phyloP scores from a whole-genome alignment of 2,888 invertebrate genomes.

The Idaea dimidiata region DNA sequence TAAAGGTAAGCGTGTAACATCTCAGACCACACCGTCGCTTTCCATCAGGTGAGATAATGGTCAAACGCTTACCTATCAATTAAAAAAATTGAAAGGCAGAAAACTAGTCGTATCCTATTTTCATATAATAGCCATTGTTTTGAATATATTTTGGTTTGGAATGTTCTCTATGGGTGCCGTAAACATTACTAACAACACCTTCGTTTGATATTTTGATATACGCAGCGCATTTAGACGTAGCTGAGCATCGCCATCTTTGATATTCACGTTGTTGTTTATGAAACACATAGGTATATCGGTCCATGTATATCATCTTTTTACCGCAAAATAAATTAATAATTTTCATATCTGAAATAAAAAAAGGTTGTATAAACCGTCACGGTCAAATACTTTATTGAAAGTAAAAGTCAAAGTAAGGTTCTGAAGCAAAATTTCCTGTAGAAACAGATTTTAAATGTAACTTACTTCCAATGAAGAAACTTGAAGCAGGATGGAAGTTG shows the following conservation, averaged over 20 bases:
- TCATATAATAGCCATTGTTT: background rate
- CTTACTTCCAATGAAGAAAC: no score
- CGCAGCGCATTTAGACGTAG: conserved; percentile 25
- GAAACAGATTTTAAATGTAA: no score
- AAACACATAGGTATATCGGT: conserved; percentile 34
- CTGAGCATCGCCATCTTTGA: conserved; percentile 29
- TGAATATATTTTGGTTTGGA: background rate
- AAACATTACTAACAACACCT: conserved; percentile 15
- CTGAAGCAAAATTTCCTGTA: no score
- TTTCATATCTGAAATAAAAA: conserved; percentile 28
- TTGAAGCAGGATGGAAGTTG: no score
- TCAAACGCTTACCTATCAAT: no score
- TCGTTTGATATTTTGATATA: conserved; percentile 17
- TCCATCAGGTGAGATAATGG: no score
- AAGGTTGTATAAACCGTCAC: background rate
- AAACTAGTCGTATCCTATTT: background rate
- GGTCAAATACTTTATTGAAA: no score
- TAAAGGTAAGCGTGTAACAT: no score
- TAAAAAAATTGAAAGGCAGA: no score
- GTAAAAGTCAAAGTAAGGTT: no score
- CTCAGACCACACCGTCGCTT: no score
- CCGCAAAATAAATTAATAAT: conserved; percentile 29
- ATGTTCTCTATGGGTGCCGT: conserved; percentile 24
- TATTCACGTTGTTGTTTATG: conserved; percentile 13
- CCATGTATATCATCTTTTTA: conserved; percentile 33